Percentiles rank a stretch among this genome's conserved stretches.
Evolutionary conservation across 2,797 vertebrate genomes (phyloP).

Genomic region (Glyptemys insculpta): DNA sequence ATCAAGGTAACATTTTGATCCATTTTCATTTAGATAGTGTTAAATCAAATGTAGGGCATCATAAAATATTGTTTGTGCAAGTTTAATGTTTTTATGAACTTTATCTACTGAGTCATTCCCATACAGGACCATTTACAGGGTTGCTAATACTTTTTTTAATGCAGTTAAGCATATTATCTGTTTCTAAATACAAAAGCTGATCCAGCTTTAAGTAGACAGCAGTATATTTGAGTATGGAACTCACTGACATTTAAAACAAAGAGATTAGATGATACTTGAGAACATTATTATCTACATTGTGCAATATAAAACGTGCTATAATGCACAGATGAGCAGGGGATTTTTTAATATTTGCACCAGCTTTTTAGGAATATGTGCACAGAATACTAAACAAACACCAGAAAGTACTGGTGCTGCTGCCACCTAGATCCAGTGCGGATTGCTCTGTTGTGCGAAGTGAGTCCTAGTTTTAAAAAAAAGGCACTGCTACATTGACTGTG

Average conservation of each 20-base stretch:
- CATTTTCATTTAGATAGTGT: conserved; percentile 25
- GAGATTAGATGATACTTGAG: conserved; percentile 22
- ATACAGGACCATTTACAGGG: conserved; percentile 39
- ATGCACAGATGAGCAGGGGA: conserved; percentile 8
- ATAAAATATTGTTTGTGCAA: conserved; percentile 54
- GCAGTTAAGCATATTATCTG: conserved; percentile 48
- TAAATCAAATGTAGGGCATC: conserved; percentile 41
- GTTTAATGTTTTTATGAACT: conserved; percentile 43
- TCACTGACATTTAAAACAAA: conserved; percentile 62
- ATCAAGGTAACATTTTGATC: conserved; percentile 51
- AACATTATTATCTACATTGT: conserved; percentile 34
- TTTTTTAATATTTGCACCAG: conserved; percentile 46
- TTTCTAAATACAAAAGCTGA: conserved; percentile 51
- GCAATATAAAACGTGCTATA: conserved; percentile 36
- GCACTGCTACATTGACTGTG: neutral
- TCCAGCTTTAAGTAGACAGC: conserved; percentile 30
- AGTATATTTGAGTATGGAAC: conserved; percentile 36
- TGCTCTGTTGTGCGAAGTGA: neutral
- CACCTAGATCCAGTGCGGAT: neutral
- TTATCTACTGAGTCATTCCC: conserved; percentile 26
- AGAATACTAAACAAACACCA: neutral
- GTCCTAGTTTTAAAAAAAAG: neutral
- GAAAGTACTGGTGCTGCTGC: neutral
- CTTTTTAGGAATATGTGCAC: conserved; percentile 29
- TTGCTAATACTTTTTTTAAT: conserved; percentile 37